Conservation (phyloP, 2,888 invertebrate genomes). For the Trisateles emortualis region DNA sequence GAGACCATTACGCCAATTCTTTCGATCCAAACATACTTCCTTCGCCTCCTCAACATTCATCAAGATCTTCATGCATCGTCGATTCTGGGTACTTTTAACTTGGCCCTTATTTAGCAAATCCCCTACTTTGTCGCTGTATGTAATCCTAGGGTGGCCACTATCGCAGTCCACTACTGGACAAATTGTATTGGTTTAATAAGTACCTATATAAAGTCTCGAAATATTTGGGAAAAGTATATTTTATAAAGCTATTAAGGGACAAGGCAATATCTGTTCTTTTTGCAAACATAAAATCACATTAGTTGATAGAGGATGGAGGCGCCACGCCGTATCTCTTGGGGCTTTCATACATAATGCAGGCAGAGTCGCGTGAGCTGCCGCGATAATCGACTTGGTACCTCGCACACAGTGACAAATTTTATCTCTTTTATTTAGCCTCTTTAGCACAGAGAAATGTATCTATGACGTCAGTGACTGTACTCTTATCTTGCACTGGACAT, state of each 20-base stretch:
- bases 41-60: too few species aligned
- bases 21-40: too few species aligned
- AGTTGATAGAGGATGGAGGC: conserved; percentile 6
- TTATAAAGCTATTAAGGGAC: conserved; percentile 6
- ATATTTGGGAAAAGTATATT: conserved; percentile 6
- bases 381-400: background rate
- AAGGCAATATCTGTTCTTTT: conserved; percentile 4
- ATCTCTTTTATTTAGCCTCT: background rate
- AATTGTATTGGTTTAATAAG: too few species aligned
- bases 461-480: background rate
- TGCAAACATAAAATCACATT: conserved; percentile 29
- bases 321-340: conserved; percentile 10
- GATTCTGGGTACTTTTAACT: too few species aligned
- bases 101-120: too few species aligned
- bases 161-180: too few species aligned
- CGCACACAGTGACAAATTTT: background rate
- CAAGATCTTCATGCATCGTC: too few species aligned
- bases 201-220: too few species aligned
- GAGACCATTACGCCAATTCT: too few species aligned
- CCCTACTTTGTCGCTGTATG: too few species aligned
- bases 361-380: background rate
- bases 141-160: too few species aligned
- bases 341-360: conserved; percentile 33
- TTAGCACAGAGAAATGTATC: background rate
- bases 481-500: too few species aligned